Percentiles rank a stretch among this genome's conserved stretches.
These are phyloP conservation scores for Antechinus stuartii DNA, from an alignment of 2,113 vertebrate species.

Conservation along the genomic window DNA sequence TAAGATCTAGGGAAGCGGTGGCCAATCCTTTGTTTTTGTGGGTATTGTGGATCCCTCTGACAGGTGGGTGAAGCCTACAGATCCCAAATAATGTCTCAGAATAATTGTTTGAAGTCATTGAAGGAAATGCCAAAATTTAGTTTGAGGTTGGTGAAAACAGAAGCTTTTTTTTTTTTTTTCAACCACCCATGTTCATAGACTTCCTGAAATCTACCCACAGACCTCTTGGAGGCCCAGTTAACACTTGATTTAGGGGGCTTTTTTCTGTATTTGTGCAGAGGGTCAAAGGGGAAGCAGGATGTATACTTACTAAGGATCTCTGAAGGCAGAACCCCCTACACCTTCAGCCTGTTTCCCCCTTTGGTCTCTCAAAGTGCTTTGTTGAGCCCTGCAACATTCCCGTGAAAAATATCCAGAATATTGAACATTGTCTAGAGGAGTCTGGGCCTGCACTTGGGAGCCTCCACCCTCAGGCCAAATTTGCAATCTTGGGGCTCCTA, in stretches of 20 bases:
- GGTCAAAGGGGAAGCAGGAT: background rate
- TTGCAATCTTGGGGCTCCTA: background rate
- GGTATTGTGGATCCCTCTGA: background rate
- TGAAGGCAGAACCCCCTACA: background rate
- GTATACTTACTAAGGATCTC: background rate
- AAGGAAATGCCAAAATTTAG: background rate
- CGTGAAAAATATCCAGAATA: background rate
- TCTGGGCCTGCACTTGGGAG: slow-evolving; percentile 26
- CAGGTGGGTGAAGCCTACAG: background rate
- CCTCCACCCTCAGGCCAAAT: background rate
- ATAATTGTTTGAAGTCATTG: background rate
- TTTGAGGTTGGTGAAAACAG: background rate
- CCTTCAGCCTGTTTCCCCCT: background rate
- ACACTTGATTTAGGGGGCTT: background rate
- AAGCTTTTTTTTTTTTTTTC: background rate
- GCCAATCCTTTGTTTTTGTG: background rate
- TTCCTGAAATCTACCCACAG: background rate
- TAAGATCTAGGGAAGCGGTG: background rate
- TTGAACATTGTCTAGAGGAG: slow-evolving; percentile 31
- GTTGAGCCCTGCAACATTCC: background rate
- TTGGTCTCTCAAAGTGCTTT: background rate
- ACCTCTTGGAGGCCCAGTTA: background rate
- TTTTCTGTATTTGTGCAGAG: background rate
- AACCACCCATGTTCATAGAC: background rate
- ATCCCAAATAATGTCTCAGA: background rate